Percentiles rank a stretch among this genome's conserved stretches.
Evolutionary conservation across 37 sponge, comb jelly and placozoan genomes (phyloP).

Genomic region (Bolinopsis microptera): DNA sequence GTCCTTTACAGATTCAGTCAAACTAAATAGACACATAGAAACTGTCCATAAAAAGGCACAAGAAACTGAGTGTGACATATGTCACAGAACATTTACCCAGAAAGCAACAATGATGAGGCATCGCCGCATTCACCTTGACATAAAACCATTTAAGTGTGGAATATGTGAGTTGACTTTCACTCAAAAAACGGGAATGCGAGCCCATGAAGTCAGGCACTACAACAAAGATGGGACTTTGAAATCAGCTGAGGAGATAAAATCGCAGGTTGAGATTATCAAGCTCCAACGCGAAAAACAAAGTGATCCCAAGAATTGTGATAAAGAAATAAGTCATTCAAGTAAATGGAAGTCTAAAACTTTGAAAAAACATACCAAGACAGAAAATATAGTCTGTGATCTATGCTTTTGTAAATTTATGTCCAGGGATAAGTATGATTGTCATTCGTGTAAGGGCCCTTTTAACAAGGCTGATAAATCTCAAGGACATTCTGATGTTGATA

Average conservation of each 20-base stretch:
- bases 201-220: neutral
- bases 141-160: slow-evolving; percentile 27
- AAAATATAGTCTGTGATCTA: neutral
- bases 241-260: slow-evolving; percentile 20
- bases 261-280: neutral
- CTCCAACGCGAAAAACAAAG: neutral
- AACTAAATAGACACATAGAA: neutral
- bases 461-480: neutral
- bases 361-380: no score
- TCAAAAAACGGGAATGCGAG: slow-evolving; percentile 20
- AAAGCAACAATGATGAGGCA: slow-evolving; percentile 43
- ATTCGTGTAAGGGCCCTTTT: neutral
- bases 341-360: neutral
- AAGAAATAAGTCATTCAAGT: neutral
- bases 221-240: slow-evolving; percentile 30
- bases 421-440: neutral
- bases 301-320: neutral
- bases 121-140: slow-evolving; percentile 35
- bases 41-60: neutral
- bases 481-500: neutral
- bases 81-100: slow-evolving; percentile 7
- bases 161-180: slow-evolving; percentile 5
- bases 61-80: neutral
- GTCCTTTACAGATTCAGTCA: neutral
- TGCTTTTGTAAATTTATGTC: neutral